Conservation (phyloP, 2,797 vertebrate species). For the Falco columbarius region DNA sequence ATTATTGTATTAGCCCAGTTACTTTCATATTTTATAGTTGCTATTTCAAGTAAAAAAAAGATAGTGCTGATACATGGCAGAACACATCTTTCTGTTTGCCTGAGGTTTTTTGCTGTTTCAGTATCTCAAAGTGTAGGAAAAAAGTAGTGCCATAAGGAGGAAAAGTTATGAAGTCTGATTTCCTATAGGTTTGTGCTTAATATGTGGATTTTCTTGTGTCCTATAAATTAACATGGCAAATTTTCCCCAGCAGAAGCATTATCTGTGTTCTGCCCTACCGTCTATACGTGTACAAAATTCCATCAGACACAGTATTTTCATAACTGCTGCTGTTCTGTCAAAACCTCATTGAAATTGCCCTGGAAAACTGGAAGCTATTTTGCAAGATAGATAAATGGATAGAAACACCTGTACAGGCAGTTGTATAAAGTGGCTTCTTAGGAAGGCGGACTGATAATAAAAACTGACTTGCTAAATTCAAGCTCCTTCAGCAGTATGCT, state of each 20-base stretch:
- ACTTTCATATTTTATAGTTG: background rate
- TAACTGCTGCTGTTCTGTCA: background rate
- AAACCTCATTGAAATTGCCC: background rate
- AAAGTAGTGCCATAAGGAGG: background rate
- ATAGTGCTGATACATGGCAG: background rate
- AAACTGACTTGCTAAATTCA: constrained; percentile 22
- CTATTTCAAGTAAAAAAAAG: background rate
- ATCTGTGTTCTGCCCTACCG: background rate
- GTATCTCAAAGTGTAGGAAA: background rate
- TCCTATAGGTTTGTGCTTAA: background rate
- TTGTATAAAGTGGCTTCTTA: background rate
- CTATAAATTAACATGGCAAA: background rate
- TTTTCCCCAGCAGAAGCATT: background rate
- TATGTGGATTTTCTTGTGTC: background rate
- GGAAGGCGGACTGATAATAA: background rate
- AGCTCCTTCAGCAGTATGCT: background rate
- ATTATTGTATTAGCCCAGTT: background rate
- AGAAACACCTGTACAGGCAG: background rate
- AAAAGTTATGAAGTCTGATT: background rate
- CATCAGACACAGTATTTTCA: background rate
- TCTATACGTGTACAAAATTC: background rate
- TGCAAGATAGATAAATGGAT: background rate
- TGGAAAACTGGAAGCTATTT: background rate
- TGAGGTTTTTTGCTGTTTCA: background rate
- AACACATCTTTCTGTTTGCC: background rate